Conservation (phyloP, 2,113 vertebrate genomes). For the Pontoporia blainvillei region DNA sequence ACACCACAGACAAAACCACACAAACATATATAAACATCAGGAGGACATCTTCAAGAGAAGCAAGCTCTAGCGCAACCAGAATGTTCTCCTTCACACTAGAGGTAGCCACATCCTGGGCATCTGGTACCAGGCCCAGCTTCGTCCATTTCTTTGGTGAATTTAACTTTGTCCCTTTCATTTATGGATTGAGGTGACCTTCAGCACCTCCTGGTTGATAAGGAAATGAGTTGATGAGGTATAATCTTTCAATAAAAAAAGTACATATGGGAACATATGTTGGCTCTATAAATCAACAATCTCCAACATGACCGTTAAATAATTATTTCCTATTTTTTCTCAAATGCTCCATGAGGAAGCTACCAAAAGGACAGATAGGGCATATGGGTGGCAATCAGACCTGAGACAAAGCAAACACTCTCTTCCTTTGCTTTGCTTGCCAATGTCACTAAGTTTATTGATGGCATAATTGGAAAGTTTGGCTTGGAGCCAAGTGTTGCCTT, state of each 20-base stretch:
- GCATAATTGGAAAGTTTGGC: constrained; percentile 37
- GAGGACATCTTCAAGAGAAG: not conserved
- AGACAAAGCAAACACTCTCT: constrained; percentile 14
- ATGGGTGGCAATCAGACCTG: constrained; percentile 12
- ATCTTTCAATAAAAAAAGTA: constrained; percentile 56
- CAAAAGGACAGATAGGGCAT: not conserved
- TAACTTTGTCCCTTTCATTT: not conserved
- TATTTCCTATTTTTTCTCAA: constrained; percentile 13
- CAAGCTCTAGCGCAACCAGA: not conserved
- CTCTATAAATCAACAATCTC: constrained; percentile 34
- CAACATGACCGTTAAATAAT: not conserved
- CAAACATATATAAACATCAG: not conserved
- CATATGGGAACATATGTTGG: constrained; percentile 36
- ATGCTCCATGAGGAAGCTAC: not conserved
- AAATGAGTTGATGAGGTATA: constrained; percentile 20
- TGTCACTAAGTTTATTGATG: constrained; percentile 15
- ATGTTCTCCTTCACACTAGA: not conserved
- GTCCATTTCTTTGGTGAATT: not conserved
- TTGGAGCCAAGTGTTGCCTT: constrained; percentile 39
- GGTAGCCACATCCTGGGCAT: not conserved
- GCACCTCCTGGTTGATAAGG: constrained; percentile 6
- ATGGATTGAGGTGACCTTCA: not conserved
- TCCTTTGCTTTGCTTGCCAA: not conserved
- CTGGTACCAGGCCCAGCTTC: not conserved
- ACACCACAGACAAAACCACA: not conserved